A percentile compares a stretch with the other conserved stretches of the same genome.
These are phyloP conservation scores for Nesoenas mayeri DNA, from an alignment of 2,113 vertebrate genomes.

Conservation along the genomic window DNA sequence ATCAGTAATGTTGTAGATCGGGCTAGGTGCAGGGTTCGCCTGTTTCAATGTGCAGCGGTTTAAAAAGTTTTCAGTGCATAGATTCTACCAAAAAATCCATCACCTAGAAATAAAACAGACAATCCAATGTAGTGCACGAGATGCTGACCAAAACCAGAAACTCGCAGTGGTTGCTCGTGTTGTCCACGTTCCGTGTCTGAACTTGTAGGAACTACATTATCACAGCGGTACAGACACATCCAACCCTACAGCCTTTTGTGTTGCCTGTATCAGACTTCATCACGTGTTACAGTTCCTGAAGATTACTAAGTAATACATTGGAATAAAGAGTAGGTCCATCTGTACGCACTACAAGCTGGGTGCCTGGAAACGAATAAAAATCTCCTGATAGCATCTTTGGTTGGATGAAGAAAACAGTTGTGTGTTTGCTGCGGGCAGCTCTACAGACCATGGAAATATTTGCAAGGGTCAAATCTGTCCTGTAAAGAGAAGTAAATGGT, in stretches of 20 bases:
- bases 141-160: neutral
- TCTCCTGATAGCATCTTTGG: neutral
- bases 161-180: neutral
- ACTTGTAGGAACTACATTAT: neutral
- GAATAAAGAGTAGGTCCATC: neutral
- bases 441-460: neutral
- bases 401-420: neutral
- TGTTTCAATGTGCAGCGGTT: neutral
- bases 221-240: neutral
- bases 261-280: neutral
- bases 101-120: neutral
- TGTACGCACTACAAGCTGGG: neutral
- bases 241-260: neutral
- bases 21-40: neutral
- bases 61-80: neutral
- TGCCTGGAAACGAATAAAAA: neutral
- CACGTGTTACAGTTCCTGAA: neutral
- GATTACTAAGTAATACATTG: neutral
- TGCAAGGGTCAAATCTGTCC: neutral
- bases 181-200: neutral
- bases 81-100: neutral
- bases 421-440: neutral
- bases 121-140: neutral
- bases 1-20: neutral
- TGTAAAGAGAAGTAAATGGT: neutral